phyloP scores from a whole-genome alignment of 2,888 invertebrate genomes.

The Adelphocoris suturalis region DNA sequence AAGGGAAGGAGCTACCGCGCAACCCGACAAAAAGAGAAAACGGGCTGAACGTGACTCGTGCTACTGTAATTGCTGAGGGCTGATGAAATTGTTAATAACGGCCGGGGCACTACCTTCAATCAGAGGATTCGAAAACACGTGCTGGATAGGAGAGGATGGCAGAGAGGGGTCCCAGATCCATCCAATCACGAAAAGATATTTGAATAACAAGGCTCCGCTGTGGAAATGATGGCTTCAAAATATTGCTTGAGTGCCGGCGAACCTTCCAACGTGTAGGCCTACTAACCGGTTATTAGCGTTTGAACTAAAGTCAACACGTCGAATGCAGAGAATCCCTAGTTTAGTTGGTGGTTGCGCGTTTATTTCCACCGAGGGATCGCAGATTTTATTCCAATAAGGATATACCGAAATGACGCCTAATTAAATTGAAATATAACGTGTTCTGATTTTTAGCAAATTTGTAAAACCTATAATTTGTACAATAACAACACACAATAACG shows the following conservation, averaged over 20 bases:
- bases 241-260: not conserved
- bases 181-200: conserved; percentile 55
- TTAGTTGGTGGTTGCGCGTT: not conserved
- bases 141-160: conserved; percentile 5
- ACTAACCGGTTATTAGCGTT: conserved; percentile 56
- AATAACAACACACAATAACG: no score
- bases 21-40: conserved; percentile 49
- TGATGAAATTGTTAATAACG: conserved; percentile 64
- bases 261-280: conserved; percentile 1
- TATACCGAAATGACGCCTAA: no score
- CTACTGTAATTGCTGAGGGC: conserved; percentile 62
- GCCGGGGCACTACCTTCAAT: conserved; percentile 52
- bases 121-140: conserved; percentile 48
- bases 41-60: conserved; percentile 58
- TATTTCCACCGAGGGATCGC: not conserved
- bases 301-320: conserved; percentile 16
- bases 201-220: conserved; percentile 49
- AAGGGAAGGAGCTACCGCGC: conserved; percentile 15
- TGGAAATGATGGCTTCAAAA: conserved; percentile 44
- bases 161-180: conserved; percentile 5
- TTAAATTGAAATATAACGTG: no score
- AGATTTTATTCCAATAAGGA: no score
- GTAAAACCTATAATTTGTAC: no score
- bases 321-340: conserved; percentile 18
- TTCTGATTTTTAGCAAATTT: no score